phyloP scores from a whole-genome alignment of 2,888 invertebrate species.

The Graphium colonna region DNA sequence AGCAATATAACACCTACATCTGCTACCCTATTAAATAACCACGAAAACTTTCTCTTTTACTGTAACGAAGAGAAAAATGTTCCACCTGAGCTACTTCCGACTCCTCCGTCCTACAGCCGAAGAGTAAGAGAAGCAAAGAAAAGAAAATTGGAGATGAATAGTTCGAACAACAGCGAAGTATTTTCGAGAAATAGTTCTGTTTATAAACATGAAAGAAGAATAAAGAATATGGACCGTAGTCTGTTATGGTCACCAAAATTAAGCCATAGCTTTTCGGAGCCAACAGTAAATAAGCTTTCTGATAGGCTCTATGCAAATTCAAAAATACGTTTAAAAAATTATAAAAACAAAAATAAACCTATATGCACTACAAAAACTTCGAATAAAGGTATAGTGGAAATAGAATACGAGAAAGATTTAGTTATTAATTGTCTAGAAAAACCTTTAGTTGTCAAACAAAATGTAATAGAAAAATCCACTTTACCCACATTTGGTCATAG shows the following conservation, averaged over 20 bases:
- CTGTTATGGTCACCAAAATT: conserved; percentile 46
- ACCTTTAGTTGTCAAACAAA: conserved; percentile 45
- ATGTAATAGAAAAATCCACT: conserved; percentile 58
- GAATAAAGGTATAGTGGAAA: conserved; percentile 76
- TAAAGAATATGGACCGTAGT: conserved; percentile 49
- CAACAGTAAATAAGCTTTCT: conserved; percentile 61
- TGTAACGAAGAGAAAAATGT: conserved; percentile 52
- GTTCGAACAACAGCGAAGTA: conserved; percentile 43
- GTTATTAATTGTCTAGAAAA: conserved; percentile 66
- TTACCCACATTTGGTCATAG: conserved; percentile 73
- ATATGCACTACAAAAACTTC: conserved; percentile 66
- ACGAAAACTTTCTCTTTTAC: conserved; percentile 54
- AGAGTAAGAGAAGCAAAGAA: conserved; percentile 73
- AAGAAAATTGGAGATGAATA: conserved; percentile 69
- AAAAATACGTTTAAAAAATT: conserved; percentile 42
- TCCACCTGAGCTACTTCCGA: conserved; percentile 59
- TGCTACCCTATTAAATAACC: conserved; percentile 55
- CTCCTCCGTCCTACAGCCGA: conserved; percentile 68
- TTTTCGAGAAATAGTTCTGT: conserved; percentile 59
- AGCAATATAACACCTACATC: conserved; percentile 81
- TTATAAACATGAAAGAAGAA: conserved; percentile 68
- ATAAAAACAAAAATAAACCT: conserved; percentile 37
- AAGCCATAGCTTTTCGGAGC: conserved; percentile 66
- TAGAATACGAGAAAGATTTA: conserved; percentile 76
- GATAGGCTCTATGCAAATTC: conserved; percentile 55